These are phyloP conservation scores for Xiphophorus couchianus DNA, from an alignment of 2,113 vertebrate species.

Conservation along the genomic window DNA sequence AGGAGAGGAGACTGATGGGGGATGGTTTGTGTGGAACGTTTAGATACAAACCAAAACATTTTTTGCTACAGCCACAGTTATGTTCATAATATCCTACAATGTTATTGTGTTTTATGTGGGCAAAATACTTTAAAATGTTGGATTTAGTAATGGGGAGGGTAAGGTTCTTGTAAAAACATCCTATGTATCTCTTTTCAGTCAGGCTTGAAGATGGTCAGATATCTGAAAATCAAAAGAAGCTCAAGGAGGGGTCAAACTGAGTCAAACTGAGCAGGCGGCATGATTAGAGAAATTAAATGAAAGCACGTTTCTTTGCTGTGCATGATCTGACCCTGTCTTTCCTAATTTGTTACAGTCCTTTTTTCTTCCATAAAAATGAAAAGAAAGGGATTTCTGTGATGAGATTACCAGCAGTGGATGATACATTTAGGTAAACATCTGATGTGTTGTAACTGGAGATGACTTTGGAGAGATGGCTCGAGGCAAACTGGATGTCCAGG, in stretches of 20 bases:
- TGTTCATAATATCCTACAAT: constrained; percentile 47
- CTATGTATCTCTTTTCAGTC: not conserved
- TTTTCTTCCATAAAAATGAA: constrained; percentile 34
- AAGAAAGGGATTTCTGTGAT: constrained; percentile 65
- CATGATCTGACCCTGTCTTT: constrained; percentile 25
- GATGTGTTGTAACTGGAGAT: constrained; percentile 6
- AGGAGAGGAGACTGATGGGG: constrained; percentile 19
- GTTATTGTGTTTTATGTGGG: not conserved
- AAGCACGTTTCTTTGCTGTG: not conserved
- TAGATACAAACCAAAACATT: constrained; percentile 55
- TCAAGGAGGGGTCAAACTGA: not conserved
- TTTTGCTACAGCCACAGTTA: constrained; percentile 35
- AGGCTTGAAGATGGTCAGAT: not conserved
- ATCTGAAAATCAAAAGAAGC: not conserved
- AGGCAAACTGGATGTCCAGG: constrained; percentile 26
- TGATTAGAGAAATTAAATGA: constrained; percentile 1
- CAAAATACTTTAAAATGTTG: no score
- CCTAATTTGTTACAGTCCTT: constrained; percentile 10
- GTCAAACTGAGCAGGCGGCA: not conserved
- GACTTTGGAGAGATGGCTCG: constrained; percentile 22
- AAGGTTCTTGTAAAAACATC: not conserved
- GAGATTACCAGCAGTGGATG: constrained; percentile 50
- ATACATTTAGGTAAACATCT: constrained; percentile 48
- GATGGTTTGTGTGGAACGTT: constrained; percentile 31
- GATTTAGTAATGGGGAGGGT: no score